Conservation (phyloP, 2,888 invertebrate genomes). For the Hemaris fuciformis region DNA sequence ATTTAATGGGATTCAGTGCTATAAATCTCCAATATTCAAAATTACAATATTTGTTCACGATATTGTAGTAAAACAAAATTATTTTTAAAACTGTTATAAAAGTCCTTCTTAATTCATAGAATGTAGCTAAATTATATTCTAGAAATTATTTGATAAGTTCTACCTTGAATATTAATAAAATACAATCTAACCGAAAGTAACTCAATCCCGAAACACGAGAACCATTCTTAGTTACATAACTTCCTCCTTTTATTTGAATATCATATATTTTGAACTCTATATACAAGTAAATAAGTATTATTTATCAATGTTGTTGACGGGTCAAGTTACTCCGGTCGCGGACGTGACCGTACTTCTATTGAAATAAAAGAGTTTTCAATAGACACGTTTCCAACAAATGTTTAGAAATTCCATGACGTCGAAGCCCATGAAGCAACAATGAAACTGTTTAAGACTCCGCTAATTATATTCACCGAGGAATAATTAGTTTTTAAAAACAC, state of each 20-base stretch:
- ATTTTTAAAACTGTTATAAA: not conserved
- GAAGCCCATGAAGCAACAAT: not conserved
- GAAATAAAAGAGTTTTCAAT: not conserved
- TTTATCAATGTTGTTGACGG: not conserved
- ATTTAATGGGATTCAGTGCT: no score
- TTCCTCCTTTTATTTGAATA: not conserved
- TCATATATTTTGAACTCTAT: not conserved
- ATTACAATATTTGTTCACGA: no score
- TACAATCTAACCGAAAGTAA: not conserved
- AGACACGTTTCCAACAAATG: conserved; percentile 2
- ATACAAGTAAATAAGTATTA: not conserved
- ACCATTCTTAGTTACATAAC: not conserved
- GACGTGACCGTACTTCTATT: not conserved
- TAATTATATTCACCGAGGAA: not conserved
- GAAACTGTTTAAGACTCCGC: not conserved
- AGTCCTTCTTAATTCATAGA: not conserved
- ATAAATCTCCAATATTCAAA: no score
- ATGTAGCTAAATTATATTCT: not conserved
- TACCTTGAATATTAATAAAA: not conserved
- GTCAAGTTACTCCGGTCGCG: not conserved
- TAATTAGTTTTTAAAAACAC: not conserved
- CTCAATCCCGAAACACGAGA: not conserved
- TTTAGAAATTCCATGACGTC: not conserved
- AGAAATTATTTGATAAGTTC: conserved; percentile 1
- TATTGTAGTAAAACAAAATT: no score